phyloP scores from a whole-genome alignment of 2,888 invertebrate species.

The Platycheirus rosarum region DNA sequence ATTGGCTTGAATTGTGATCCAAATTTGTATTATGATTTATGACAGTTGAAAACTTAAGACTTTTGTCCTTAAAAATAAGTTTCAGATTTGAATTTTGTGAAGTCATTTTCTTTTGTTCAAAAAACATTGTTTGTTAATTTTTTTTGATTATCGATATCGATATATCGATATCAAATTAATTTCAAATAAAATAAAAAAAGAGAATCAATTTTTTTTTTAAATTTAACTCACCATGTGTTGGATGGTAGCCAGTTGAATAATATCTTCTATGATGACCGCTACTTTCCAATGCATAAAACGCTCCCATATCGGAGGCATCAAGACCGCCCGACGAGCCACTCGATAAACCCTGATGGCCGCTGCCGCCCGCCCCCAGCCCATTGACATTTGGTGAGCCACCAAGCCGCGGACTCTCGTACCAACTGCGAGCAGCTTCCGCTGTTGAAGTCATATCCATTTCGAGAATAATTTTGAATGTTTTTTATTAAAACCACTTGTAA shows the following conservation, averaged over 20 bases:
- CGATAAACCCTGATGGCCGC: conserved; percentile 80
- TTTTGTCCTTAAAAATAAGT: background rate
- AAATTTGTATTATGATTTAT: conserved; percentile 28
- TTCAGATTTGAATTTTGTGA: background rate
- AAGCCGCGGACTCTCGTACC: conserved; percentile 83
- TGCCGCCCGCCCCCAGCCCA: conserved; percentile 80
- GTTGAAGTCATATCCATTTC: conserved; percentile 84
- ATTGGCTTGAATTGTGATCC: conserved; percentile 9
- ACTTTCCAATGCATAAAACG: conserved; percentile 82
- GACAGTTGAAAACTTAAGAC: background rate
- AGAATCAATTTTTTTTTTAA: background rate
- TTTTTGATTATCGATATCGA: background rate
- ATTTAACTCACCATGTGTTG: conserved; percentile 80
- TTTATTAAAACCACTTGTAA: conserved; percentile 76
- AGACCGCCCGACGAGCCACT: conserved; percentile 81
- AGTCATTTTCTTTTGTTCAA: background rate
- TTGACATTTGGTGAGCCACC: conserved; percentile 82
- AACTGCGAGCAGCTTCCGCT: conserved; percentile 83
- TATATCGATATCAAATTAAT: background rate
- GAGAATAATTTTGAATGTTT: conserved; percentile 82
- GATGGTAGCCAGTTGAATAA: conserved; percentile 82
- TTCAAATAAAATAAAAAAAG: background rate
- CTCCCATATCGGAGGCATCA: conserved; percentile 82
- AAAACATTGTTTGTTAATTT: background rate
- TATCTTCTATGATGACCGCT: conserved; percentile 82